Base-by-base conservation (phyloP, 2,888 invertebrate species). In the Nymphalis c-album region DNA sequence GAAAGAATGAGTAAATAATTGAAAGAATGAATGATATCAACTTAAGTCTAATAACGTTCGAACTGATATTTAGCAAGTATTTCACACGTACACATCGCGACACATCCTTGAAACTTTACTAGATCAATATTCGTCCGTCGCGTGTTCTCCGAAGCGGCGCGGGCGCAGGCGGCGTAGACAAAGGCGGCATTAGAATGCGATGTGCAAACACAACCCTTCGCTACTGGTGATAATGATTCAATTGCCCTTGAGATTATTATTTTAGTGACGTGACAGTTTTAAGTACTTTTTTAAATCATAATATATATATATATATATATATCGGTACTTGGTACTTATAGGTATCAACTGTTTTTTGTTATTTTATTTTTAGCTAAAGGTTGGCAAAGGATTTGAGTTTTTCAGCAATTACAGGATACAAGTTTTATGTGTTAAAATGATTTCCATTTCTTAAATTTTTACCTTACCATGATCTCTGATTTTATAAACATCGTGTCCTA, bases 111-210 rank as follows among this genome's bases (percentile, higher is more conserved):
- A 51, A 51, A 51, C 51, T 51, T 51, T 55, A 55, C 74, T 76
- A 75, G 77, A 77, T 78, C 75, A 75, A 77, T 75, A 77, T 77
- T 75, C 77, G 77, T 68, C 63, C 59, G 71, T 48, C 73, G 75
- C 66, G 63, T 63, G 72, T 78, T 79, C 79, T 69, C 59, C 73
- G 78, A 78, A 78, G 61, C 61, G 66, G 61, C 57, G 35, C 57
- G 53, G 53, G 53, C 53, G 53, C 22, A 26, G 75, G 75, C 76
- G 73, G 74, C 68, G 74, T 73, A 75, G 77, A 74, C 78, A 78
- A 78, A 78, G 76, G 70, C 71, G 60, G 55, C 72, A 78, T 79
- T 77, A 75, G 72, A 74, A 79, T 80, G 73, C 77, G 72, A n/a
- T 46, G 46, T 40, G 45, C 40, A 18, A n/a, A 40, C 59, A 1